Percentiles rank a stretch among this genome's conserved stretches.
Evolutionary conservation across 2,888 invertebrate species (phyloP).

Genomic region (Villa cingulata): DNA sequence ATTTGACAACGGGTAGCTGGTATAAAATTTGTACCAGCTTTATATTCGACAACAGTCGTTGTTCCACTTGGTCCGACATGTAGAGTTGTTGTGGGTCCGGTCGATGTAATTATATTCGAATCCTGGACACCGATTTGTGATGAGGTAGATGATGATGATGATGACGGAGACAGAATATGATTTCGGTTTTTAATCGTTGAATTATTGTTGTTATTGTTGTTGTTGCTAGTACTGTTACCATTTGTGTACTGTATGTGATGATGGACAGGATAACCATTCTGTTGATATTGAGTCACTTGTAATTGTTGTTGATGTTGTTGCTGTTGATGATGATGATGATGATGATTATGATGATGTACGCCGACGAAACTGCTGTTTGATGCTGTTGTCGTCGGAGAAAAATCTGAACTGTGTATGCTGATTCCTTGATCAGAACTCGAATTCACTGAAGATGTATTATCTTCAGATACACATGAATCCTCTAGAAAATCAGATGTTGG

Average conservation of each 20-base stretch:
- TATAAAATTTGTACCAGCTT: conserved; percentile 21
- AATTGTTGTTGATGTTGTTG: conserved; percentile 2
- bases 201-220: conserved; percentile 17
- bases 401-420: conserved; percentile 11
- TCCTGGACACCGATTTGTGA: not conserved
- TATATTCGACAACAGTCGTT: conserved; percentile 35
- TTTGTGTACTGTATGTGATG: conserved; percentile 10
- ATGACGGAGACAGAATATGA: conserved; percentile 13
- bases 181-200: conserved; percentile 14
- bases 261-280: conserved; percentile 12
- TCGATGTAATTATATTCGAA: not conserved
- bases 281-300: no score
- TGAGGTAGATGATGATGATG: not conserved
- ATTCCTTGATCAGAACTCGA: conserved; percentile 22
- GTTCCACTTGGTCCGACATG: conserved; percentile 36
- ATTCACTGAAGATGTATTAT: conserved; percentile 33
- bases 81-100: conserved; percentile 31
- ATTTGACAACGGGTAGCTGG: not conserved
- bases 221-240: conserved; percentile 10
- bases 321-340: not conserved
- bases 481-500: conserved; percentile 44
- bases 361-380: not conserved
- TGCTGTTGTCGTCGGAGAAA: conserved; percentile 4
- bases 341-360: no score
- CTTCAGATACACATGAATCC: conserved; percentile 39